Evolutionary conservation across 2,888 invertebrate genomes (phyloP), one percentile per base, ranked within the genome.

Genomic region (Melieria omissa): DNA sequence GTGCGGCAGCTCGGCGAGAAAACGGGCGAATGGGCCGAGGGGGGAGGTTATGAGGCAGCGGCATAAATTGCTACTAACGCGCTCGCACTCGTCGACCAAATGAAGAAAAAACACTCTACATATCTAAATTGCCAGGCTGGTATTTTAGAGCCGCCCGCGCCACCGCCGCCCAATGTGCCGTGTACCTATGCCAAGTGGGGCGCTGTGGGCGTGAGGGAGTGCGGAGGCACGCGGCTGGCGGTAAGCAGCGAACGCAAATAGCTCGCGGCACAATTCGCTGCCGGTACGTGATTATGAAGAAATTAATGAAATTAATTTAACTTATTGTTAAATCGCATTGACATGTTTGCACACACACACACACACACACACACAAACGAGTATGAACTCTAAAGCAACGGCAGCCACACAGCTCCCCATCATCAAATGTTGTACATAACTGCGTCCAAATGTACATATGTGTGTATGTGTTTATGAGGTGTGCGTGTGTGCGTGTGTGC

Each of bases 381-480:
- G 9, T 16, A 54, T 16, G 54, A 47, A 57, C 54, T 60, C 5
- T 5, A 57, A 57, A 46, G 12, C 46, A 44, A 14, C 44, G 14
- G 10, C 45, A 65, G 14, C 72, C 72, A 72, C 72, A 69, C 72
- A 72, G 52, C n/a, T 67, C 60, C 52, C 61, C 60, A 67, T 52
- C 60, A 67, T 16, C 61, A 42, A 2, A 5, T 3, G 41, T 63
- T 52, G 54, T 65, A 72, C 70, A 74, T 72, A 75, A 41, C 44
- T 79, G 76, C 77, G 77, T 81, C 75, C 80, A 76, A 80, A 79
- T 82, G 78, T 81, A 79, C 79, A 75, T 54, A 63, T 29, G 61
- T 73, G 54, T 63, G 61, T 71, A 65, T 67, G 45, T 49, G 55
- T 57, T 57, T 52, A 54, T 54, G 44, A 12, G 16, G 10, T 47